Conservation (phyloP, 2,113 vertebrate genomes). For the Promerops cafer region DNA sequence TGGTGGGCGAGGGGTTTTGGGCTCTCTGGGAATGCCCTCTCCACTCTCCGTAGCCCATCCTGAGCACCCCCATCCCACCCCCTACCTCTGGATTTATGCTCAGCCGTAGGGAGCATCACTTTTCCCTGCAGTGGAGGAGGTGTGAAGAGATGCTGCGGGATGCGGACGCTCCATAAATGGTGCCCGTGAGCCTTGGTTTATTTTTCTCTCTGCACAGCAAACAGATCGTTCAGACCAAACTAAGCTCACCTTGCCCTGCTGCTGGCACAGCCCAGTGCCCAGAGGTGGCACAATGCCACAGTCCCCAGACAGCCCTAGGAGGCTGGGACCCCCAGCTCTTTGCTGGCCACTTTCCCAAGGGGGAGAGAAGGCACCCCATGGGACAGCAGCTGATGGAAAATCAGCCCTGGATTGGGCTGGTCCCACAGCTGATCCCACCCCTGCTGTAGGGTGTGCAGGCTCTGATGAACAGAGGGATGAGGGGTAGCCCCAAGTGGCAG, state of each 20-base stretch:
- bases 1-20: fast-evolving
- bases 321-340: not conserved
- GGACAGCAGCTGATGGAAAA: not conserved
- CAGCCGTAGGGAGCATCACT: not conserved
- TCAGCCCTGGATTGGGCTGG: not conserved
- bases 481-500: not conserved
- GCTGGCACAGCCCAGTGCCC: not conserved
- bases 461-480: not conserved
- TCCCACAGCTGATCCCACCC: not conserved
- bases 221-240: not conserved
- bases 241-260: not conserved
- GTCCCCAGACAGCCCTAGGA: fast-evolving
- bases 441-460: too few species aligned
- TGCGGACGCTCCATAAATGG: not conserved
- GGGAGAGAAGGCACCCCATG: not conserved
- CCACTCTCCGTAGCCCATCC: not conserved
- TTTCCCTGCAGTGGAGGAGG: not conserved
- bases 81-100: not conserved
- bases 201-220: not conserved
- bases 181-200: not conserved
- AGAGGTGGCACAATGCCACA: not conserved
- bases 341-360: not conserved
- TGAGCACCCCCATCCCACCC: fast-evolving
- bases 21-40: not conserved
- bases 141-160: not conserved